Evolutionary conservation across 2,888 invertebrate genomes (phyloP).

Genomic region (Melipona beecheii): DNA sequence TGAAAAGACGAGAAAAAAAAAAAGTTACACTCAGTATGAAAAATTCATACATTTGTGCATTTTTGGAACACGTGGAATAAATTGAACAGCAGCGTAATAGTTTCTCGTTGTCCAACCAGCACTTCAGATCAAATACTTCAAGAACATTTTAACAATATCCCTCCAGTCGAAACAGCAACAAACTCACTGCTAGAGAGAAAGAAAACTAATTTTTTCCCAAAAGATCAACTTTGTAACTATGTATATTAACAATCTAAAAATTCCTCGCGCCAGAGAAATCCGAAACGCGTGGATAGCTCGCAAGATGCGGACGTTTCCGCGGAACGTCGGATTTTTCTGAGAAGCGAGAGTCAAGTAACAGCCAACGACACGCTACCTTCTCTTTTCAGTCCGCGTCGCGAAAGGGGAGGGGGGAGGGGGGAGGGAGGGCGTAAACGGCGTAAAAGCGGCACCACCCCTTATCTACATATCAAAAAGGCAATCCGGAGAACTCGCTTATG

Average conservation of each 20-base stretch:
- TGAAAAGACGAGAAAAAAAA: no score
- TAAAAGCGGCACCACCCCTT: conserved; percentile 81
- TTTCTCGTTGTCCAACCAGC: no score
- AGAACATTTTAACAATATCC: no score
- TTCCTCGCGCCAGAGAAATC: neutral
- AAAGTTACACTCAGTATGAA: neutral
- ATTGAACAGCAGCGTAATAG: no score
- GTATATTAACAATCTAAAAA: neutral
- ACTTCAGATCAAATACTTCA: no score
- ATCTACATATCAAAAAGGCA: conserved; percentile 85
- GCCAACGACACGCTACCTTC: conserved; percentile 33
- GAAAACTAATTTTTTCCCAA: no score
- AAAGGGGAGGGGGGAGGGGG: conserved; percentile 15
- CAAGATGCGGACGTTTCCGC: neutral
- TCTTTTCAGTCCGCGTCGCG: conserved; percentile 66
- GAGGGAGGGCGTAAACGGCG: conserved; percentile 80
- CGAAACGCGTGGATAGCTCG: neutral
- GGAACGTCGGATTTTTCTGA: conserved; percentile 11
- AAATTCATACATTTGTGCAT: neutral
- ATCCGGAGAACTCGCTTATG: conserved; percentile 84
- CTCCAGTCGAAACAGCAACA: no score
- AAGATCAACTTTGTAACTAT: no score
- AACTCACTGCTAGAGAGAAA: no score
- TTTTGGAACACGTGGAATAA: no score
- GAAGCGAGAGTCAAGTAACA: conserved; percentile 41